Base-by-base conservation (phyloP, 2,888 invertebrate genomes). In the Melanostoma scalare region DNA sequence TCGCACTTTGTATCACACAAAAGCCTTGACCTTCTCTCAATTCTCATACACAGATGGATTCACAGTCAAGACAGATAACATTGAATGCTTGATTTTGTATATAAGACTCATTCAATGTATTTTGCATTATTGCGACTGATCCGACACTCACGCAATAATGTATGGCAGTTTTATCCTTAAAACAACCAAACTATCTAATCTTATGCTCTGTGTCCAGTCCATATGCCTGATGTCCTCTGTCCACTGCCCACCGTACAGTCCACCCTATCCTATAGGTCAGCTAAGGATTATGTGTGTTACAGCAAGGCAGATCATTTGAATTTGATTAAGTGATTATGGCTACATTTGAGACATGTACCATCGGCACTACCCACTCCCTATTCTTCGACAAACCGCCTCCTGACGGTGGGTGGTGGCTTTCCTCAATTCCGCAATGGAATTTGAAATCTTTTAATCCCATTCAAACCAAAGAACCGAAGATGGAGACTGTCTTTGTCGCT, bases 271-370 rank as follows among this genome's bases (percentile, higher is more conserved):
- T 20, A 20, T 53, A 56, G 53, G 9, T 48, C 48, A 56, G 82
- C 48, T 69, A 6, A 30, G 60, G 68, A 73, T 77, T 82, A 73
- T 69, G 56, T 72, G 67, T 68, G 74, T 69, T 68, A 73, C 82
- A 72, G 67, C 63, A 31, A 48, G 69, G 52, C 33, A 69, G 74
- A 74, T 79, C 84, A 84, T 84, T 84, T 84, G 74, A 84, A 84
- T 84, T 84, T 84, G 84, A 84, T 84, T 74, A 84, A 84, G 84
- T 79, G 84, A 79, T 84, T 84, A 84, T 84, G 74, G 65, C 68
- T 40, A 79, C 69, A 71, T 74, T 75, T 71, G 52, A 58, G 60
- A 48, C 69, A 69, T 82, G 77, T 84, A 50, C 40, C 60, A 65
- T 76, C 71, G 69, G 75, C 75, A 75, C 56, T 20, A 79, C 60